Base-by-base conservation (phyloP, 2,888 invertebrate genomes). In the Spodoptera littoralis region DNA sequence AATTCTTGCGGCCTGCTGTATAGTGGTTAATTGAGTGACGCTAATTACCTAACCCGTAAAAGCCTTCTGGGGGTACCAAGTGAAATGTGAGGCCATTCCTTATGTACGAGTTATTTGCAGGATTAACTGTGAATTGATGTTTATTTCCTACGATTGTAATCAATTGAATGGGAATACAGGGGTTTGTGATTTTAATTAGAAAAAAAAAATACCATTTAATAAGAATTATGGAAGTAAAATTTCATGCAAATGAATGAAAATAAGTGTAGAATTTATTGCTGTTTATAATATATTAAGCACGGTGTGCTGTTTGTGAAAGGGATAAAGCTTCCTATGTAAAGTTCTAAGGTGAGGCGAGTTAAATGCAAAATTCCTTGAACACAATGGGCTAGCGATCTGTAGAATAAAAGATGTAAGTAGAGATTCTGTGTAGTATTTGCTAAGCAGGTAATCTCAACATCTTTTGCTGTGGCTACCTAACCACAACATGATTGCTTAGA, bases 1-100 rank as follows among this genome's bases (percentile, higher is more conserved):
- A 93, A 90, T 91, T 92, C 91, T 89, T 88, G 86, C 82, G 83
- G 80, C 86, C 82, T 72, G 73, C 24, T 70, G 82, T 87, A 85
- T 91, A 90, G 91, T 90, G 92, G 85, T 90, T 94, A 93, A 94
- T 92, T 94, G 94, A 93, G 92, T 93, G 93, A 94, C 90, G 90
- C 91, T 93, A 94, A 94, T 93, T 93, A 87, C 90, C 87, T 90
- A 89, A 92, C 90, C 91, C 91, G 88, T 91, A 91, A 92, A 90
- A 92, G 92, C 91, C 91, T 91, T 85, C 86, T 86, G 85, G 88
- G 88, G 89, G 83, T 77, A 74, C 72, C 77, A 78, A 83, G 81
- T 82, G 90, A 90, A 89, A 83, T 83, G 81, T 85, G 86, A 77
- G 86, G 85, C 89, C 88, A 89, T 88, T 90, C 89, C 88, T 88